phyloP scores from a whole-genome alignment of 2,797 vertebrate species.

The Muscicapa comitata region DNA sequence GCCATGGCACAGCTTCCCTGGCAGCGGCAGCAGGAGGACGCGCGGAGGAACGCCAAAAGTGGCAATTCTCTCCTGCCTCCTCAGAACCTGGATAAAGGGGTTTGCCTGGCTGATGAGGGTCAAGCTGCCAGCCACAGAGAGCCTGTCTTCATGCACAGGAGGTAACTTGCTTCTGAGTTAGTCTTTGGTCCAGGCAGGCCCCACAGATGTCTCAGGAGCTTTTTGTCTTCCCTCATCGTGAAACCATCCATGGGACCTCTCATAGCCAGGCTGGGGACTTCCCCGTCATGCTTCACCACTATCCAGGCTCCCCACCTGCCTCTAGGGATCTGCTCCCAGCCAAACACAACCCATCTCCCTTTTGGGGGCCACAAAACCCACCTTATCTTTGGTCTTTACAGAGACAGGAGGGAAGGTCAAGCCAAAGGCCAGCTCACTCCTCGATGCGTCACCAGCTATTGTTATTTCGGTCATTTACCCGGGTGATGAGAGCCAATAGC shows the following conservation, averaged over 20 bases:
- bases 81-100: background rate
- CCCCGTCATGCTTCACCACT: background rate
- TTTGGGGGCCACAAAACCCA: background rate
- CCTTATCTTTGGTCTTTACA: background rate
- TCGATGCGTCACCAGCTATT: background rate
- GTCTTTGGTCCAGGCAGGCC: background rate
- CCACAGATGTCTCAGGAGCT: background rate
- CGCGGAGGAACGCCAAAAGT: background rate
- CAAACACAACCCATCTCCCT: background rate
- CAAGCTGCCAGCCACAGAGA: accelerated
- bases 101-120: background rate
- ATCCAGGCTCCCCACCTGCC: background rate
- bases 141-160: background rate
- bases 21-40: background rate
- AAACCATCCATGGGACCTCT: background rate
- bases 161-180: background rate
- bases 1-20: background rate
- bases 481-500: accelerated
- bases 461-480: background rate
- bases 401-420: accelerated
- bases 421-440: background rate
- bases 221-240: background rate
- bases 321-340: background rate
- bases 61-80: background rate
- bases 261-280: background rate